Evolutionary conservation across 2,113 vertebrate species (phyloP).

Genomic region (Cyanocitta stelleri): DNA sequence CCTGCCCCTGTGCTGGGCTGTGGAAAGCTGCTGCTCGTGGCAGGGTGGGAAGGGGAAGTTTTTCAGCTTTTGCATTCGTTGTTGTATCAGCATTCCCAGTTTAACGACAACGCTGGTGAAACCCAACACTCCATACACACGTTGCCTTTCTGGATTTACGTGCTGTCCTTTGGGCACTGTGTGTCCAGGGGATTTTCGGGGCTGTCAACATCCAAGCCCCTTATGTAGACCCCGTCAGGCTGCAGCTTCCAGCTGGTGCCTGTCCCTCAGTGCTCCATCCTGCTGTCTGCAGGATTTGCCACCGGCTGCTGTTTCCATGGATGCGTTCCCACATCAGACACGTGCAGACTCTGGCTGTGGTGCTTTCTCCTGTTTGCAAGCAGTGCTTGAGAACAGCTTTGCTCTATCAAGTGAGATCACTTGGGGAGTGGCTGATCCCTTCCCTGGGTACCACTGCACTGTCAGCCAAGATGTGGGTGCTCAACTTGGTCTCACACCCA

Average conservation of each 20-base stretch:
- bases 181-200: background rate
- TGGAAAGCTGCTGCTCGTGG: background rate
- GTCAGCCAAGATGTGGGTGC: background rate
- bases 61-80: background rate
- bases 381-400: background rate
- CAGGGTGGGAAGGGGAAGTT: background rate
- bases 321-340: background rate
- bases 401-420: background rate
- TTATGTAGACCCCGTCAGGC: background rate
- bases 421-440: background rate
- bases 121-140: accelerated
- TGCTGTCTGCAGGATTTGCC: background rate
- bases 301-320: background rate
- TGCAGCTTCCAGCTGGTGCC: background rate
- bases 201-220: background rate
- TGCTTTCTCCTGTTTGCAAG: background rate
- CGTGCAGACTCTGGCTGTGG: background rate
- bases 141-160: background rate
- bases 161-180: background rate
- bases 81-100: background rate
- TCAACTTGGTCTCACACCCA: background rate
- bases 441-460: background rate
- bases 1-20: accelerated
- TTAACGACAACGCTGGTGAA: background rate
- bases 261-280: background rate